Evolutionary conservation across 2,113 vertebrate species (phyloP).

Genomic region (Hipposideros armiger): DNA sequence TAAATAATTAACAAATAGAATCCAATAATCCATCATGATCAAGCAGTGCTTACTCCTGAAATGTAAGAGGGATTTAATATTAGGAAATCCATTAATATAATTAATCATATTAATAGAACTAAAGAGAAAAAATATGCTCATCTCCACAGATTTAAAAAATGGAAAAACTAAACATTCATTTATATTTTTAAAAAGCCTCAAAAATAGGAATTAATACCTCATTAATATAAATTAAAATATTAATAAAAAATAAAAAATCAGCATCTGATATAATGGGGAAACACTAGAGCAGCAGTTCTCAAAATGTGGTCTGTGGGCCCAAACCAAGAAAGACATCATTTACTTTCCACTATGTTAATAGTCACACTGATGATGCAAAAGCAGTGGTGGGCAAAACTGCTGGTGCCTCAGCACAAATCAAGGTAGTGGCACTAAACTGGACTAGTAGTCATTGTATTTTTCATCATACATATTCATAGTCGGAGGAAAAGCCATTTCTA

Average conservation of each 20-base stretch:
- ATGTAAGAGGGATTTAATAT: not conserved
- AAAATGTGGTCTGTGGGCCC: not conserved
- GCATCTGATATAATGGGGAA: not conserved
- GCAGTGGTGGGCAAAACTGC: not conserved
- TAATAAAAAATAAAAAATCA: not conserved
- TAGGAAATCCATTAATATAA: not conserved
- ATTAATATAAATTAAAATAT: constrained; percentile 14
- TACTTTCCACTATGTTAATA: not conserved
- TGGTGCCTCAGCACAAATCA: not conserved
- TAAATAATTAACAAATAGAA: constrained; percentile 4
- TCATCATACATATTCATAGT: not conserved
- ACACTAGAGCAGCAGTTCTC: not conserved
- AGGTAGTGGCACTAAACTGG: not conserved
- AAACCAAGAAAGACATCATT: constrained; percentile 27
- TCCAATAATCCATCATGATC: not conserved
- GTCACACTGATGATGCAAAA: not conserved
- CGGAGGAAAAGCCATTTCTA: not conserved
- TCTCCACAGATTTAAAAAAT: not conserved
- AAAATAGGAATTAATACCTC: not conserved
- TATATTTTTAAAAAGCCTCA: not conserved
- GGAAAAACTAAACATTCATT: not conserved
- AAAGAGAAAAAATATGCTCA: constrained; percentile 25
- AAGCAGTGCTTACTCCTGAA: constrained; percentile 20
- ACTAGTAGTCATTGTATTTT: not conserved
- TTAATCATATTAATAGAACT: not conserved